Base-by-base conservation (phyloP, 2,888 invertebrate species). In the Sclerodermus sp. region DNA sequence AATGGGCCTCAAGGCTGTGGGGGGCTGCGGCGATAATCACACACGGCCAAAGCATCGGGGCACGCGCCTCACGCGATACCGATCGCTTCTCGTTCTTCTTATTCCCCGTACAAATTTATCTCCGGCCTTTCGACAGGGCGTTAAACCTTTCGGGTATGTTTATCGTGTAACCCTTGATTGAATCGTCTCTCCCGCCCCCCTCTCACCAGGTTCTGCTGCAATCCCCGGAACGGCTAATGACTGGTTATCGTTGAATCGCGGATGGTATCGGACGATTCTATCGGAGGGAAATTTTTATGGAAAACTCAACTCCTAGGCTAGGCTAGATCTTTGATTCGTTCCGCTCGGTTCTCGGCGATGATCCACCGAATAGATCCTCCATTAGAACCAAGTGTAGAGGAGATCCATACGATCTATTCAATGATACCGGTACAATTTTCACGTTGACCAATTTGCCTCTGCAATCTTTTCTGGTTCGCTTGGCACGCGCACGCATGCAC, bases 21-120 rank as follows among this genome's bases (percentile, higher is more conserved):
- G 23, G 8, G 23, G 23, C 66, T 66, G 68, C 68, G 62, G 51
- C 67, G 66, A 72, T 74, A 74, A 74, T 73, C 67, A 73, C 60
- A n/a, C n/a, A 66, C 64, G 64, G 67, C 53, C 62, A 53, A 58
- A 64, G 67, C 66, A 68, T 61, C 64, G 58, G 30, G 70, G 73
- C 74, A 74, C 74, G 74, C 71, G 74, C 71, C 73, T 74, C 74
- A 73, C 71, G 74, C 74, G 68, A 73, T 68, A 70, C 68, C 73
- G 68, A 69, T 74, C 71, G 71, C 68, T 23, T 23, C 23, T 8
- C 23, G 23, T 8, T 23, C 23, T 23, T 23, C 23, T 23, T 23
- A 23, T 23, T 23, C 23, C 8, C 23, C 23, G 4, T 23, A 23
- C 23, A 23, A 23, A 23, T 23, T 23, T 23, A 23, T 23, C 68